Percentiles rank a stretch among this genome's conserved stretches.
These are phyloP conservation scores for Catamblyrhynchus diadema DNA, from an alignment of 2,797 vertebrate species.

Conservation along the genomic window DNA sequence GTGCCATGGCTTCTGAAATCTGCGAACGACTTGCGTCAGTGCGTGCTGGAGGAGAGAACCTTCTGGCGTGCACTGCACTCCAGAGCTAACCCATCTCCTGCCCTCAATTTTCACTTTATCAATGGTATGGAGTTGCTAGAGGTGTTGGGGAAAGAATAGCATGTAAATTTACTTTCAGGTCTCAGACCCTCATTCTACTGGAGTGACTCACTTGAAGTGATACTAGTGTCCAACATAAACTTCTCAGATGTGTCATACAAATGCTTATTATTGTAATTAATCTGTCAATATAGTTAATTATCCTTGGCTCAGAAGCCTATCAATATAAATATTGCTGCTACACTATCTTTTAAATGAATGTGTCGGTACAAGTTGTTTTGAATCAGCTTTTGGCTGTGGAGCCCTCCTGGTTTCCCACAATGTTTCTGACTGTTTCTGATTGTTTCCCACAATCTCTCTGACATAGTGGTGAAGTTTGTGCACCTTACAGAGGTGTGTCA, in stretches of 20 bases:
- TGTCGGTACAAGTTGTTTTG: neutral
- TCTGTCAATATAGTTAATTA: neutral
- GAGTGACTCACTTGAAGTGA: constrained; percentile 24
- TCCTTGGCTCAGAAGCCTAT: neutral
- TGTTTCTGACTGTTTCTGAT: neutral
- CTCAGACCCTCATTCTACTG: neutral
- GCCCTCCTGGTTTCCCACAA: neutral
- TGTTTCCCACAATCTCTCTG: neutral
- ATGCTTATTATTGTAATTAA: neutral
- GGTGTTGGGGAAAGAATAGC: neutral
- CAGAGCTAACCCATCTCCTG: neutral
- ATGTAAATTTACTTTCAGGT: constrained; percentile 1
- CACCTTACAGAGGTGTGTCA: neutral
- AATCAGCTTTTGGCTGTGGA: neutral
- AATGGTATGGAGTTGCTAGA: neutral
- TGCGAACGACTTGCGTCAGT: neutral
- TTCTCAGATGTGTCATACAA: neutral
- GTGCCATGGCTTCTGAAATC: neutral
- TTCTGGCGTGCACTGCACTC: neutral
- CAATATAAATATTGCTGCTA: neutral
- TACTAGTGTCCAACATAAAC: neutral
- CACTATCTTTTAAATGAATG: neutral
- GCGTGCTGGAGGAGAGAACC: neutral
- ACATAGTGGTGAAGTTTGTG: neutral
- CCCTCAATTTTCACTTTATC: neutral